phyloP scores from a whole-genome alignment of 2,797 vertebrate genomes.

The Karalla daura region DNA sequence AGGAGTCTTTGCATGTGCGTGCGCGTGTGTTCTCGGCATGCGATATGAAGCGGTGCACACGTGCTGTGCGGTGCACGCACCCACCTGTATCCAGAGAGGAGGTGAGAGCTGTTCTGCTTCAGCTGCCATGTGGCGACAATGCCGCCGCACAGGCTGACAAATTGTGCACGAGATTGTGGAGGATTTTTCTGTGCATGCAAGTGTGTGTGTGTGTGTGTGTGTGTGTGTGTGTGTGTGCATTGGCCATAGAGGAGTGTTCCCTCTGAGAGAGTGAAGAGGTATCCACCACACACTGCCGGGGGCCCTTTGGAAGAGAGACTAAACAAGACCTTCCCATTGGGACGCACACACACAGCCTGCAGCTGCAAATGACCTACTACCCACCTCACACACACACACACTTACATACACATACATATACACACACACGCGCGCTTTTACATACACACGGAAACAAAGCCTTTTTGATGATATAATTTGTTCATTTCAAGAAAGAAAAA shows the following conservation, averaged over 20 bases:
- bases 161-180: conserved; percentile 36
- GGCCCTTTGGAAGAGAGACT: conserved; percentile 90
- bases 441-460: conserved; percentile 68
- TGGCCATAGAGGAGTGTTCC: conserved; percentile 74
- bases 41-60: conserved; percentile 42
- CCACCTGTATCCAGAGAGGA: conserved; percentile 29
- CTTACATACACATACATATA: conserved; percentile 78
- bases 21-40: conserved; percentile 13
- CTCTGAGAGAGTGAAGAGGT: conserved; percentile 86
- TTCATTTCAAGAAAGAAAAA: conserved; percentile 80
- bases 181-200: conserved; percentile 19
- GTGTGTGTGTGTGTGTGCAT: conserved; percentile 22
- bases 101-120: conserved; percentile 40
- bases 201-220: conserved; percentile 16
- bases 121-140: conserved; percentile 79
- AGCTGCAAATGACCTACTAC: conserved; percentile 90
- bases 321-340: conserved; percentile 91
- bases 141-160: conserved; percentile 54
- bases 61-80: background rate
- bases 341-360: conserved; percentile 85
- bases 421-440: conserved; percentile 30
- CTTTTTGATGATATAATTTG: conserved; percentile 87
- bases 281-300: conserved; percentile 88
- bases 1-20: conserved; percentile 28
- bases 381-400: conserved; percentile 62